Evolutionary conservation across 1,140 invertebrate species (phyloP).

Genomic region (Nixonia krombeini): DNA sequence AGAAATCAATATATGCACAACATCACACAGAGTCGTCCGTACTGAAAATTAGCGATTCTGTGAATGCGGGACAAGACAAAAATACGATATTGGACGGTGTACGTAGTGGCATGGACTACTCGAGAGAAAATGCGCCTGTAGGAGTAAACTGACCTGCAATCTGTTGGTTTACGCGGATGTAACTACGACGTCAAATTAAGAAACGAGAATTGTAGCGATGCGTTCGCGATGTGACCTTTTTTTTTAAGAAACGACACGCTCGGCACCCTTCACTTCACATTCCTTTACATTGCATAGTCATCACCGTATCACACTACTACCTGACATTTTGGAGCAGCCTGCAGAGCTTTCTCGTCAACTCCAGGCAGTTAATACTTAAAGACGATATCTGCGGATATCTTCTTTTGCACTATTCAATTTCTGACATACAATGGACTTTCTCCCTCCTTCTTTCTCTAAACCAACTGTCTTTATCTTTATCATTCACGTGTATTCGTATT

Average conservation of each 20-base stretch:
- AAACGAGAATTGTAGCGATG: background rate
- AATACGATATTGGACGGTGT: background rate
- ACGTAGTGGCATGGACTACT: conserved; percentile 8
- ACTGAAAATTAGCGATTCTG: conserved; percentile 18
- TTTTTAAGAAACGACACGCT: conserved; percentile 1
- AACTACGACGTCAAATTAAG: conserved; percentile 1
- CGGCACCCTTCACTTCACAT: background rate
- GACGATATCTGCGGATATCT: background rate
- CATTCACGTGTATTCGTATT: background rate
- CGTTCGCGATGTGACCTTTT: conserved; percentile 7
- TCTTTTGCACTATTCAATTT: background rate
- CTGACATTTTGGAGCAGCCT: conserved; percentile 44
- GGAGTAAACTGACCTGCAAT: conserved; percentile 31
- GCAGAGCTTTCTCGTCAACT: conserved; percentile 7
- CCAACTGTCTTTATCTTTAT: background rate
- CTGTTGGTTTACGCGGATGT: conserved; percentile 15
- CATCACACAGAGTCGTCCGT: conserved; percentile 34
- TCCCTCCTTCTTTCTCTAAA: background rate
- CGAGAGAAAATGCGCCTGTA: background rate
- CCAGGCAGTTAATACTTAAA: background rate
- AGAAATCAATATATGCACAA: conserved; percentile 59
- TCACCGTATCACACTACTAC: conserved; percentile 39
- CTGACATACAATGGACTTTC: background rate
- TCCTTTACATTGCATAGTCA: conserved; percentile 2
- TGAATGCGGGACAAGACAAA: background rate